Conservation (phyloP, 2,113 vertebrate species). For the Leiothrix lutea region DNA sequence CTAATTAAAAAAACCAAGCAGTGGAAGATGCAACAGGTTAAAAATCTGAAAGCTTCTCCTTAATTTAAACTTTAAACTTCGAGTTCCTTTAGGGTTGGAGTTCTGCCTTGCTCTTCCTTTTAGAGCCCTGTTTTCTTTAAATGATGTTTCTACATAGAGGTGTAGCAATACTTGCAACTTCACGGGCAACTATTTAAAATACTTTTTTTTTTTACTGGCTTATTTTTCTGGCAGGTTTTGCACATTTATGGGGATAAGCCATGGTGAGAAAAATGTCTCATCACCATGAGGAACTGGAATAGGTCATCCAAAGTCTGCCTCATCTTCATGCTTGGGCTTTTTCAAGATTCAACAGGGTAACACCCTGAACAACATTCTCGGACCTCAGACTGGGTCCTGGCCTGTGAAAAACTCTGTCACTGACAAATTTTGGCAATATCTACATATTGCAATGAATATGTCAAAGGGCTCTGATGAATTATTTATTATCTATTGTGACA, state of each 20-base stretch:
- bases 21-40: not conserved
- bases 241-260: not conserved
- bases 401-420: not conserved
- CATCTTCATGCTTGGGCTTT: not conserved
- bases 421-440: not conserved
- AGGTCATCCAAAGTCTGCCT: fast-evolving
- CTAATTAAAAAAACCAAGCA: slow-evolving; percentile 20
- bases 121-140: not conserved
- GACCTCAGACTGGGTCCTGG: not conserved
- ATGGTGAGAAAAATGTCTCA: not conserved
- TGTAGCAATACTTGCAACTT: not conserved
- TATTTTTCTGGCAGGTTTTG: not conserved
- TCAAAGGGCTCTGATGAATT: not conserved
- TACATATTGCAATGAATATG: not conserved
- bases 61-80: not conserved
- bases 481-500: not conserved
- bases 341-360: fast-evolving
- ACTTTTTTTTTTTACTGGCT: not conserved
- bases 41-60: not conserved
- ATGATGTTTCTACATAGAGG: not conserved
- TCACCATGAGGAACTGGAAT: not conserved
- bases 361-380: fast-evolving
- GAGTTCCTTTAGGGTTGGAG: not conserved
- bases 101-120: not conserved
- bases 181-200: fast-evolving